Conservation (phyloP, 2,888 invertebrate species). For the Carterocephalus palaemon region DNA sequence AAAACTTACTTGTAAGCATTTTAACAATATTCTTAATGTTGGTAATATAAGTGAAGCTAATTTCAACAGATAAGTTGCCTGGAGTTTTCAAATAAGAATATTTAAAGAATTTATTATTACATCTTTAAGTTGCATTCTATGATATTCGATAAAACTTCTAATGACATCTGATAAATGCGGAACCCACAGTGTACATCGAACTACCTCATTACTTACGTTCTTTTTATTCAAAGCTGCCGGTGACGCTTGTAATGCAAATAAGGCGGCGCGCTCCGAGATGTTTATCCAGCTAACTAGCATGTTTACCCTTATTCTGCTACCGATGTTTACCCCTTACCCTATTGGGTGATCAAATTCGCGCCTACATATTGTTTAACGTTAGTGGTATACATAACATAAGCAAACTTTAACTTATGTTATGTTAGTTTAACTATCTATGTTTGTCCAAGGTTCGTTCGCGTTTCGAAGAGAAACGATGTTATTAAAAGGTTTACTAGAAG, state of each 20-base stretch:
- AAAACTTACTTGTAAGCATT: too few relatives aligned
- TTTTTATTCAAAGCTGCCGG: constrained; percentile 67
- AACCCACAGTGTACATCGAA: neutral
- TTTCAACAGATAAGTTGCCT: too few relatives aligned
- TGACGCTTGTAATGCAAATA: constrained; percentile 70
- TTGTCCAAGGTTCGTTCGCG: constrained; percentile 31
- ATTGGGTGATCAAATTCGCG: constrained; percentile 19
- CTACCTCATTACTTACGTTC: neutral
- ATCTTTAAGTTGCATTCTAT: too few relatives aligned
- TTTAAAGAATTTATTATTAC: too few relatives aligned
- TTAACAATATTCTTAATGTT: too few relatives aligned
- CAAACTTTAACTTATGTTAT: neutral
- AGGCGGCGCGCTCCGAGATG: constrained; percentile 41
- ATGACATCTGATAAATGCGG: too few relatives aligned
- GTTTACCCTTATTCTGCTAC: constrained; percentile 40
- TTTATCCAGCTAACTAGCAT: constrained; percentile 51
- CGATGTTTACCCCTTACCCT: constrained; percentile 17
- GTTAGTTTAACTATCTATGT: neutral
- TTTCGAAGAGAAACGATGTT: constrained; percentile 27
- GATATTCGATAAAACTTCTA: too few relatives aligned
- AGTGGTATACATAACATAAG: neutral
- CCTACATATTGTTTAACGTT: too few relatives aligned
- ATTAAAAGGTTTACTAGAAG: too few relatives aligned
- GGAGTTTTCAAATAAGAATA: too few relatives aligned
- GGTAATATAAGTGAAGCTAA: too few relatives aligned